Percentiles rank a stretch among this genome's conserved stretches.
Conservation (phyloP, 2,113 vertebrate species). For the Pithys albifrons region DNA sequence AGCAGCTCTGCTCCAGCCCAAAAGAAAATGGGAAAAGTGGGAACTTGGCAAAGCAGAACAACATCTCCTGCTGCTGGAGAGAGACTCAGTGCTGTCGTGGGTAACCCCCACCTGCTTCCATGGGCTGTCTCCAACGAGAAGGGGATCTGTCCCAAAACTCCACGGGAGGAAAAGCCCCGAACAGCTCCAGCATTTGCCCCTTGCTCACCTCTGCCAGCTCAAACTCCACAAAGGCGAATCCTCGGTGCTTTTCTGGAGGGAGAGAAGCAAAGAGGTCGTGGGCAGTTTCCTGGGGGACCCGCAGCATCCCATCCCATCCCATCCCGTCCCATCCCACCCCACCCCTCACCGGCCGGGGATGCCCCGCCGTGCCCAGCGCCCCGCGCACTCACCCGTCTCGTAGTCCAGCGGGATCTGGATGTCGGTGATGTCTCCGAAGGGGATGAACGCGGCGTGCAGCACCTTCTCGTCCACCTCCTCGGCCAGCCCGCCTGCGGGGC, state of each 20-base stretch:
- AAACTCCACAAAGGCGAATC: constrained; percentile 97
- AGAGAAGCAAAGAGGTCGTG: background rate
- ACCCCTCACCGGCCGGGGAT: background rate
- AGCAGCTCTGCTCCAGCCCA: accelerated
- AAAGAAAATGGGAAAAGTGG: accelerated
- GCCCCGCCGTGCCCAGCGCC: background rate
- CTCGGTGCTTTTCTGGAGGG: constrained; percentile 90
- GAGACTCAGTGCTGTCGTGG: accelerated
- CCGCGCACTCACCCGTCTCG: constrained; percentile 85
- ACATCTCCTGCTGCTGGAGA: background rate
- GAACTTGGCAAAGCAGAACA: background rate
- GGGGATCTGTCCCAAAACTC: background rate
- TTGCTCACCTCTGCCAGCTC: constrained; percentile 90
- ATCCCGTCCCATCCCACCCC: too few species aligned
- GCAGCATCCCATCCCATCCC: background rate
- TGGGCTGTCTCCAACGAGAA: background rate
- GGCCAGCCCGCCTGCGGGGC: constrained; percentile 86
- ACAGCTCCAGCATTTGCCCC: accelerated
- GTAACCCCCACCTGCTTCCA: accelerated
- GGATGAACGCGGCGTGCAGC: constrained; percentile 93
- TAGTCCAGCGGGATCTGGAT: constrained; percentile 97
- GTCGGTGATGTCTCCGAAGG: constrained; percentile 93
- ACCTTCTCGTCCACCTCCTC: constrained; percentile 97
- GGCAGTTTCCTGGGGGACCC: too few species aligned
- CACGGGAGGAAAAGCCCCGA: accelerated